Evolutionary conservation across 2,888 invertebrate genomes (phyloP).

Genomic region (Hydroisotoma schaefferi): DNA sequence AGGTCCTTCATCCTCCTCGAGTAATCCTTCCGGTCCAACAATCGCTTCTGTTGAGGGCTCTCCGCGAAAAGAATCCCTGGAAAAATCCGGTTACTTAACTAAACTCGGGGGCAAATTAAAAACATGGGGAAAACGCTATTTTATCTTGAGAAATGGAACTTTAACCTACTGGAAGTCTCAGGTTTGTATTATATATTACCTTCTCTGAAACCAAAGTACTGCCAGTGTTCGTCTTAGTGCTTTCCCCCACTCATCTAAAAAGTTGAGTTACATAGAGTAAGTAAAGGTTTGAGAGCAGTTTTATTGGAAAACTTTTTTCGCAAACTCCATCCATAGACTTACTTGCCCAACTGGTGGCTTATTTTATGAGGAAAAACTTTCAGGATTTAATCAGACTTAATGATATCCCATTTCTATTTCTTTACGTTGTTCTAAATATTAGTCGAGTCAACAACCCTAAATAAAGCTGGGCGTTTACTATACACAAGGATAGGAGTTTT

Average conservation of each 20-base stretch:
- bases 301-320: not conserved
- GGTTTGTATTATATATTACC: conserved; percentile 54
- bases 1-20: conserved; percentile 47
- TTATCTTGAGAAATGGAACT: conserved; percentile 87
- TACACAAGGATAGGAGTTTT: too few relatives aligned
- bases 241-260: too few relatives aligned
- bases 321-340: not conserved
- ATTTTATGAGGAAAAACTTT: too few relatives aligned
- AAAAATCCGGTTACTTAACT: conserved; percentile 84
- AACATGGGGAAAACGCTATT: conserved; percentile 95
- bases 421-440: too few relatives aligned
- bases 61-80: conserved; percentile 71
- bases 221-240: not conserved
- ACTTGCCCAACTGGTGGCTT: not conserved
- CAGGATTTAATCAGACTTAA: conserved; percentile 5
- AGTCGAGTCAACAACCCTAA: too few relatives aligned
- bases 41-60: conserved; percentile 49
- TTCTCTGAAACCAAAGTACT: too few relatives aligned
- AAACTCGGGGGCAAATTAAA: conserved; percentile 91
- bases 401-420: too few relatives aligned
- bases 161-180: conserved; percentile 94
- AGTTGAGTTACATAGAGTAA: too few relatives aligned
- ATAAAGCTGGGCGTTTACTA: too few relatives aligned
- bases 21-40: conserved; percentile 51
- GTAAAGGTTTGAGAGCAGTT: too few relatives aligned